Base-by-base conservation (phyloP, 1,140 invertebrate genomes). In the Plectrocnemia conspersa region DNA sequence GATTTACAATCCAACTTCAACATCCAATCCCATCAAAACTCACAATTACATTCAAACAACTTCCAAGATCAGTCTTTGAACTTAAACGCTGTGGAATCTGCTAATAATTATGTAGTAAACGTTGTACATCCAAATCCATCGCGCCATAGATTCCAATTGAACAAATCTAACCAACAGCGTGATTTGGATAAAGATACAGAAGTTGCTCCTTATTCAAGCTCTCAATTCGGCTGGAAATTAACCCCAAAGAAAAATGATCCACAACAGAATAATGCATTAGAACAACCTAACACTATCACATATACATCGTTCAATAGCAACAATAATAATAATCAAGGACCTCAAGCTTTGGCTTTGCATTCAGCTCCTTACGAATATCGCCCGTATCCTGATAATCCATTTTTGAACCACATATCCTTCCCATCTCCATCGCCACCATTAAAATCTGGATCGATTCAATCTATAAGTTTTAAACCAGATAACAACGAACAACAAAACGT, bases 221-320 rank as follows among this genome's bases (percentile, higher is more conserved):
- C 72, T 35, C 71, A 75, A 56, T 76, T 68, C 61, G 73, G 74
- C 10, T 76, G 74, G 74, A 75, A 72, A 63, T 44, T 75, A 4
- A 56, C 60, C 11, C 67, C 66, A 7, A 74, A 70, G 57, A 76
- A 71, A 48, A 49, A 18, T 15, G 22, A 22, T 33, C 18, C 23
- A 10, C 22, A 42, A n/a, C 52, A 46, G 41, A 53, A 59, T 47
- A 67, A 66, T 59, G 59, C 62, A 23, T 64, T 63, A 21, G 36
- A 45, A 9, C 18, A 10, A 16, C 7, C 5, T 6, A 38, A 7
- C 7, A 61, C 58, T 35, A 58, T 46, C 40, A 64, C 66, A 2
- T 52, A 68, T 69, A 67, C 60, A 59, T 13, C 35, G 3, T 13
- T 4, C 32, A 15, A 35, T 29, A 23, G 25, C 11, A 45, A 27